Evolutionary conservation across 2,888 invertebrate genomes (phyloP).

Genomic region (Salticus scenicus): DNA sequence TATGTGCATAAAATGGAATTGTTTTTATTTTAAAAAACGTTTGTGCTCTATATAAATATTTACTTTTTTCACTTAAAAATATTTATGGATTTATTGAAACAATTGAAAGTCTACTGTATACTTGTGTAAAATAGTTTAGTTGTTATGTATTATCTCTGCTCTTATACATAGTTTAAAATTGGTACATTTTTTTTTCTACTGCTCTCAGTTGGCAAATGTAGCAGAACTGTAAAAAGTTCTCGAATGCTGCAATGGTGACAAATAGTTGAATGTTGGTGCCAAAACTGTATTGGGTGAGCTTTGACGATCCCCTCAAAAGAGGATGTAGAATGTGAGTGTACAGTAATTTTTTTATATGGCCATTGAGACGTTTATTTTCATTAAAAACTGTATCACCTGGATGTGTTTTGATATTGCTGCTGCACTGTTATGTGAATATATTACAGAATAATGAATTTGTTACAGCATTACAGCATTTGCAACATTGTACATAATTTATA

Average conservation of each 20-base stretch:
- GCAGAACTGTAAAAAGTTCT: neutral
- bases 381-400: neutral
- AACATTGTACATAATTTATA: constrained; percentile 22
- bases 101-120: neutral
- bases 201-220: neutral
- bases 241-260: constrained; percentile 21
- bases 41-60: no score
- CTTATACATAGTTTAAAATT: no score
- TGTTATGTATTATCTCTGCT: no score
- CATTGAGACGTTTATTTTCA: neutral
- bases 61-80: no score
- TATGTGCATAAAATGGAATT: no score
- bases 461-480: constrained; percentile 21
- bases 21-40: no score
- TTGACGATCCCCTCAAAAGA: constrained; percentile 4
- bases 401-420: neutral
- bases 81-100: no score
- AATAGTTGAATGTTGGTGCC: constrained; percentile 12
- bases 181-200: neutral
- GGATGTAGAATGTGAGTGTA: constrained; percentile 11
- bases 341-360: constrained; percentile 10
- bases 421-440: neutral
- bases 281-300: constrained; percentile 16
- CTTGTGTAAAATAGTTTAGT: no score
- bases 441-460: neutral